A percentile compares a stretch with the other conserved stretches of the same genome.
phyloP scores from a whole-genome alignment of 2,888 invertebrate species.

The Tipula helvola region DNA sequence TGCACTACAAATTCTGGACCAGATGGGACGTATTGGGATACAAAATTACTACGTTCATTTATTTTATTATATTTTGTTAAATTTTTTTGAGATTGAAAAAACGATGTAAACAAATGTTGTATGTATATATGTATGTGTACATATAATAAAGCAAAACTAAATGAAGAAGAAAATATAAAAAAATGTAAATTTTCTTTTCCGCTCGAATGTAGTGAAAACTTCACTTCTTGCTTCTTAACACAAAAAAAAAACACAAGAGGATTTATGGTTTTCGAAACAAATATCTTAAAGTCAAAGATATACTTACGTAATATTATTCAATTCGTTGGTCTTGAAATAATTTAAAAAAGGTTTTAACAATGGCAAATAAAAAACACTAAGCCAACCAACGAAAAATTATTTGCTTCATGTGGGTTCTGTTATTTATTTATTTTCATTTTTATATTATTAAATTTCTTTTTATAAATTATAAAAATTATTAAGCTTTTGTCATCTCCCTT shows the following conservation, averaged over 20 bases:
- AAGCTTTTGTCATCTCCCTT: not conserved
- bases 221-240: not conserved
- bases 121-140: too few relatives aligned
- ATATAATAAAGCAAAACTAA: not conserved
- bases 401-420: not conserved
- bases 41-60: not conserved
- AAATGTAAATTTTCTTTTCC: not conserved
- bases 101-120: not conserved
- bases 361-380: not conserved
- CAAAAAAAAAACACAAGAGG: not conserved
- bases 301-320: not conserved
- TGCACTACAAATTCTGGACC: too few relatives aligned
- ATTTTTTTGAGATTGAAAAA: not conserved
- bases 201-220: not conserved
- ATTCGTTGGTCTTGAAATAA: not conserved
- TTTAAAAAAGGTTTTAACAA: not conserved
- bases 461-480: not conserved
- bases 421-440: not conserved
- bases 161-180: not conserved
- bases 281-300: not conserved
- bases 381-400: not conserved
- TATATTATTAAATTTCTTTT: not conserved
- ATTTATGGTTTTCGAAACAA: not conserved
- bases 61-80: not conserved
- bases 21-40: not conserved